Evolutionary conservation across 2,888 invertebrate genomes (phyloP), one percentile per base, ranked within the genome.

Genomic region (Zaprionus lineosus): DNA sequence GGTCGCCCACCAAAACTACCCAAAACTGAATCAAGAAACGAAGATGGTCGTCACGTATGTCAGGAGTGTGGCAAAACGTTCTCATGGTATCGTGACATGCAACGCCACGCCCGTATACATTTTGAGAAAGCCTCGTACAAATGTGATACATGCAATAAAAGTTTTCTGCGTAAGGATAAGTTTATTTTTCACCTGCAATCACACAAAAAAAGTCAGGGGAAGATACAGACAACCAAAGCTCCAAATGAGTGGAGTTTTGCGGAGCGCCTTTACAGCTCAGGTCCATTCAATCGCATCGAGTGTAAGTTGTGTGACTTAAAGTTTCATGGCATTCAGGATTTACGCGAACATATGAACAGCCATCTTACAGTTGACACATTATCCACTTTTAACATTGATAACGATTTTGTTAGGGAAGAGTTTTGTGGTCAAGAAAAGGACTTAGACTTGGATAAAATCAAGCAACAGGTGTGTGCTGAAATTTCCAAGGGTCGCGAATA

Each of bases 241-340:
- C n/a, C 71, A 15, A 58, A 55, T 7, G 86, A 82, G 33, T 86
- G 84, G 86, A 61, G 70, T n/a, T 88, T 84, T 16, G 87, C 86
- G 0, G 79, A 87, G 37, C 81, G 83, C 2, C 72, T 89, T 0
- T 89, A 87, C 43, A 72, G 81, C 2, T 75, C 82, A 0, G 66
- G 72, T 0, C 70, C 59, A 2, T 72, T 84, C 9, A 82, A 74
- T 33, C 69, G 74, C 3, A 72, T 88, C 0, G 74, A 88, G 40
- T 90, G 90, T 57, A 90, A 88, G 66, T 61, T 90, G 6, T 90
- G 90, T 52, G 71, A 62, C 3, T 29, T 76, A 6, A 68, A 55
- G 15, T 88, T 83, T 7, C 44, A 61, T 8, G 84, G 72, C 4
- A 79, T 86, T 1, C 56, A 53, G 12, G 72, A 81, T 7, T 67